phyloP scores from a whole-genome alignment of 2,888 invertebrate genomes.

The Drosophila pseudotakahashii region DNA sequence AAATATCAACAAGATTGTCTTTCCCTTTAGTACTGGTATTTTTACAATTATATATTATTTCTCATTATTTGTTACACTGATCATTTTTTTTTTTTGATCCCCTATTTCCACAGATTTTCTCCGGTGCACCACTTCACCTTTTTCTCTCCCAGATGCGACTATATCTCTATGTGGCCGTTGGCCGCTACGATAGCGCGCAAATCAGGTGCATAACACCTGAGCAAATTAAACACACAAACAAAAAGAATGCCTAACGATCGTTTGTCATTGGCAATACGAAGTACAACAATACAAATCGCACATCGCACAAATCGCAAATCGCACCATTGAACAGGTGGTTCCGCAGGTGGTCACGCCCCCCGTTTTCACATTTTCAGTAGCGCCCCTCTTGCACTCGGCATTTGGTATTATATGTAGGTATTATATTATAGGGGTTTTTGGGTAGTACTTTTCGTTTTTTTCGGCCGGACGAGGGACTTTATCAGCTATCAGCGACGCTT shows the following conservation, averaged over 20 bases:
- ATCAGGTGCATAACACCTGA: slow-evolving; percentile 82
- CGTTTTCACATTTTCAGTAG: slow-evolving; percentile 2
- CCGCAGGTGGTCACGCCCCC: slow-evolving; percentile 58
- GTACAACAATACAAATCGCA: slow-evolving; percentile 36
- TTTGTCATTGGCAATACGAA: slow-evolving; percentile 66
- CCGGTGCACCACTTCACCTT: slow-evolving; percentile 14
- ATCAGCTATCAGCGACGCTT: slow-evolving; percentile 45
- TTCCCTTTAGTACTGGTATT: too few species aligned
- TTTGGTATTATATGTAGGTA: slow-evolving; percentile 51
- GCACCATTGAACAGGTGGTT: slow-evolving; percentile 54
- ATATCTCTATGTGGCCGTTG: slow-evolving; percentile 62
- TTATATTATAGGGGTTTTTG: slow-evolving; percentile 7
- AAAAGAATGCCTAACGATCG: slow-evolving; percentile 54
- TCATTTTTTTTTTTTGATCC: neutral
- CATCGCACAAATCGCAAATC: slow-evolving; percentile 35
- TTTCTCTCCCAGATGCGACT: slow-evolving; percentile 36
- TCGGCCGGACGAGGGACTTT: slow-evolving; percentile 27
- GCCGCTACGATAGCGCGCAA: slow-evolving; percentile 60
- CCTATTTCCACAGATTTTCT: neutral
- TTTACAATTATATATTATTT: too few species aligned
- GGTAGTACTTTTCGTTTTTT: neutral
- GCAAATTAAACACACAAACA: slow-evolving; percentile 69
- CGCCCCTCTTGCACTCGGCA: slow-evolving; percentile 70
- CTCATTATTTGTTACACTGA: too few species aligned
- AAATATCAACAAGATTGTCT: too few species aligned